Percentiles rank a stretch among this genome's conserved stretches.
Conservation (phyloP, 2,888 invertebrate species). For the Oligia fasciuncula region DNA sequence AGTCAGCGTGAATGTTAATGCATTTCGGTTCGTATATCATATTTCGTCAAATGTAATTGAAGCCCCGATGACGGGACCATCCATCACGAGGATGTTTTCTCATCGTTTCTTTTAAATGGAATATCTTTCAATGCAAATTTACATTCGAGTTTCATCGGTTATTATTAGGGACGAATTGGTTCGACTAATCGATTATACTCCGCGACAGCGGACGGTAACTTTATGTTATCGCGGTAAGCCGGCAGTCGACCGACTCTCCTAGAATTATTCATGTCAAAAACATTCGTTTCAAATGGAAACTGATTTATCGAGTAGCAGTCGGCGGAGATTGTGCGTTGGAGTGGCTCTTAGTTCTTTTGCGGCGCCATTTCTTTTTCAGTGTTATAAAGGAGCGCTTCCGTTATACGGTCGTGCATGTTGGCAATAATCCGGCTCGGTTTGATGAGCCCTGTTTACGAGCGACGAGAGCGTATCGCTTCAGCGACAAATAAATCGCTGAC, state of each 20-base stretch:
- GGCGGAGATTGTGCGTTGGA: conserved; percentile 50
- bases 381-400: conserved; percentile 71
- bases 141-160: conserved; percentile 70
- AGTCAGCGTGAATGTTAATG: conserved; percentile 86
- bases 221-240: conserved; percentile 57
- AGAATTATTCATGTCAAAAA: conserved; percentile 70
- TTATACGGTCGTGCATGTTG: conserved; percentile 78
- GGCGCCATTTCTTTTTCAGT: conserved; percentile 56
- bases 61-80: conserved; percentile 76
- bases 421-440: conserved; percentile 79
- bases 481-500: conserved; percentile 85
- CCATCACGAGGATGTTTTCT: conserved; percentile 83
- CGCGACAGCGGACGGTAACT: conserved; percentile 58
- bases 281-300: conserved; percentile 66
- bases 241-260: conserved; percentile 44
- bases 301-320: conserved; percentile 64
- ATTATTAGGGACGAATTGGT: conserved; percentile 59
- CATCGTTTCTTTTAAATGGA: conserved; percentile 79
- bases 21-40: conserved; percentile 84
- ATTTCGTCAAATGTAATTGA: conserved; percentile 85
- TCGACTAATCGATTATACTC: conserved; percentile 62
- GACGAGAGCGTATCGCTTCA: conserved; percentile 81
- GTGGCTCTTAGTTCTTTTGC: conserved; percentile 58
- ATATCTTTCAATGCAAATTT: conserved; percentile 83
- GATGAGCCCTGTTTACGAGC: conserved; percentile 85